Evolutionary conservation across 2,888 invertebrate genomes (phyloP), one percentile per base, ranked within the genome.

Genomic region (Trichogramma evanescens): DNA sequence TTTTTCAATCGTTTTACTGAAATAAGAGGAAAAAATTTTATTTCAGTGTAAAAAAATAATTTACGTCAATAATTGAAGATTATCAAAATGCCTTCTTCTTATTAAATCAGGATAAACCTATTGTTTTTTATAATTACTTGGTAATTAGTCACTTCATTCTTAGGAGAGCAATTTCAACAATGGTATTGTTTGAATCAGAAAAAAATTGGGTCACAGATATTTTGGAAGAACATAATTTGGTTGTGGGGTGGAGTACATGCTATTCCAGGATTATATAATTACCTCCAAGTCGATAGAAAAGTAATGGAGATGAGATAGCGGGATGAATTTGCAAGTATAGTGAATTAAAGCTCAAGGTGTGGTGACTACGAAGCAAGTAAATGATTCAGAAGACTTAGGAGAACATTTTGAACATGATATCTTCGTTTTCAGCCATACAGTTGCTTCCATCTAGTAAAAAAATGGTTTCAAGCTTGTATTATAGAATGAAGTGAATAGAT

Each of bases 381-480:
- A 10, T 56, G 55, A 26, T 50, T 50, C 26, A 41, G 39, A 43
- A 70, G 69, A 66, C 68, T 73, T 74, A 75, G 71, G 74, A 76
- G 74, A 74, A 72, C 26, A 26, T 26, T 74, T 74, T 74, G 66
- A 68, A 72, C 68, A 70, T 66, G 71, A 72, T 71, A 70, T 74
- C 71, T 69, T 73, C 74, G 71, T 71, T 71, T 69, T 76, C 73
- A 69, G 76, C 73, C 76, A 76, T 77, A 74, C 76, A 77, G 69
- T 77, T 75, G 75, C 76, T 77, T 66, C 78, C 77, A 77, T 77
- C 78, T 78, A 67, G 64, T 73, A 66, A 71, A 70, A 69, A 73
- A 73, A 73, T 57, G 51, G 40, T 57, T 61, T 61, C 53, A 65
- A 65, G 63, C 54, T 57, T 9, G 8, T 59, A 26, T 26, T 26